These are phyloP conservation scores for Coptotermes formosanus DNA, from an alignment of 1,140 invertebrate species.

Conservation along the genomic window DNA sequence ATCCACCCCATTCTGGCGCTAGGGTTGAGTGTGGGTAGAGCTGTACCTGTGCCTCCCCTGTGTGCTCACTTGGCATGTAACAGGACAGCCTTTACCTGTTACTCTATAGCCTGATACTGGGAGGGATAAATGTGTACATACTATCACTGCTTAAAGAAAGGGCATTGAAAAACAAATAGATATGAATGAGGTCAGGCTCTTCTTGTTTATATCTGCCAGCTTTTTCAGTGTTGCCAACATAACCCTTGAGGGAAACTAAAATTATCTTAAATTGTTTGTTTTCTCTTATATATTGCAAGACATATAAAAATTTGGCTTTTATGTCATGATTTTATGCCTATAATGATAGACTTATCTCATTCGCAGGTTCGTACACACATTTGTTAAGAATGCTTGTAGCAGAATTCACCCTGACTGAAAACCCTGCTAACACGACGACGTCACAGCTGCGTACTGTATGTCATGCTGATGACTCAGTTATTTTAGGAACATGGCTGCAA, in stretches of 20 bases:
- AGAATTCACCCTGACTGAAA: constrained; percentile 95
- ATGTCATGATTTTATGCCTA: background rate
- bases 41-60: no score
- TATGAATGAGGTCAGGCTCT: no score
- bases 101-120: no score
- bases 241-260: background rate
- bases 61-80: no score
- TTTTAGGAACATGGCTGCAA: constrained; percentile 84
- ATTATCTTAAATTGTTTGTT: background rate
- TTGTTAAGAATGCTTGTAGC: constrained; percentile 86
- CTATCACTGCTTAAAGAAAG: no score
- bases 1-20: no score
- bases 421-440: constrained; percentile 91
- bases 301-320: background rate
- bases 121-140: no score
- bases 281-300: background rate
- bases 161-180: no score
- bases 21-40: no score
- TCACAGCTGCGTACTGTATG: constrained; percentile 83
- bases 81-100: no score
- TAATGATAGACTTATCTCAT: background rate
- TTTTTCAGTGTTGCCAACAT: no score
- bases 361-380: constrained; percentile 74
- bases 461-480: constrained; percentile 86
- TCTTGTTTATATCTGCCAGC: no score